Evolutionary conservation across 2,113 vertebrate genomes (phyloP), one percentile per base, ranked within the genome.

Genomic region (Neotragus moschatus): DNA sequence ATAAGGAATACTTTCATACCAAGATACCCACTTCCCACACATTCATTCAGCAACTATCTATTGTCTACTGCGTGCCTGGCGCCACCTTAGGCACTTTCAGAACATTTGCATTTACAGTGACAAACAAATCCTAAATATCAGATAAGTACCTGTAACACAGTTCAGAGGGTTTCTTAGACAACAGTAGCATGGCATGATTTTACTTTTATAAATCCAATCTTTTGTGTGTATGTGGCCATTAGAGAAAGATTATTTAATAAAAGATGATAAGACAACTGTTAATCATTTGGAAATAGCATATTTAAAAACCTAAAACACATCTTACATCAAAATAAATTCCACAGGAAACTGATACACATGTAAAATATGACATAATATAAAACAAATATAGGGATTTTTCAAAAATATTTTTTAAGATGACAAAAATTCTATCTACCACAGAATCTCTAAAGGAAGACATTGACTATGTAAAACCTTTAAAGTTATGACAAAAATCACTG

Each of bases 181-280:
- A 26, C 17, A 7, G 36, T 1, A 47, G 45, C 30, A 82, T 33
- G 53, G 30, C 30, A 47, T 49, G 56, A 84, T 63, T 84, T 77
- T 91, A 91, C 55, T 88, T 39, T 77, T 26, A 11, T 63, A 91
- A 82, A 25, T 55, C 21, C 51, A 53, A 81, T 25, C 49, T 53
- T 53, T 53, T 51, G 30, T 80, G 39, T 43, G 12, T 43, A 43
- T 80, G 47, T 80, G 25, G 43, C 14, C 17, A 90, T 15, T 7
- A 79, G 39, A 96, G 55, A 56, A 94, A 94, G 43, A 70, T 90
- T 87, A 89, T 53, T 56, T 84, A 92, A 84, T 93, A 63, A 87
- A 81, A 28, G 43, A 75, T 90, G 51, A 81, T n/a, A 11, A n/a
- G 8, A 5, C 26, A 81, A 55, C 12, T 26, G 14, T 87, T n/a